These are phyloP conservation scores for Dicycla oo DNA, from an alignment of 2,888 invertebrate species.

Conservation along the genomic window DNA sequence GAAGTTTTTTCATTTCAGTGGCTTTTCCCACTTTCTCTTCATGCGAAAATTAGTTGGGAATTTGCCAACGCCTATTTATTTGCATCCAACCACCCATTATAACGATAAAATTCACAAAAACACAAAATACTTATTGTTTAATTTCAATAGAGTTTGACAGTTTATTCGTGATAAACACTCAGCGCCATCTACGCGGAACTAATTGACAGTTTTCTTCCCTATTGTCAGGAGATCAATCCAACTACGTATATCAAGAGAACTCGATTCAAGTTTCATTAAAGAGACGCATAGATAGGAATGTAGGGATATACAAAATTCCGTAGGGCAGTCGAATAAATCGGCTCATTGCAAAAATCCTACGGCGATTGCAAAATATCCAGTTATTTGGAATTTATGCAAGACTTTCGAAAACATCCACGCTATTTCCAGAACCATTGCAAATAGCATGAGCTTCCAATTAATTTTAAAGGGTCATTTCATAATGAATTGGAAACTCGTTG, in stretches of 20 bases:
- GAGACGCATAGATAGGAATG: neutral
- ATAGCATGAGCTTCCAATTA: neutral
- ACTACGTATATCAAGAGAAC: neutral
- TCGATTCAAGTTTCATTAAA: neutral
- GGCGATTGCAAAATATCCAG: neutral
- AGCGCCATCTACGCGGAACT: too few species aligned
- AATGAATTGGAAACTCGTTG: neutral
- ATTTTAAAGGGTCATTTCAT: neutral
- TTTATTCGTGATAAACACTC: too few species aligned
- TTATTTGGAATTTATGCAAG: neutral
- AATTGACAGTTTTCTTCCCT: too few species aligned
- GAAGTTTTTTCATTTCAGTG: too few species aligned
- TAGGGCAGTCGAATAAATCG: neutral
- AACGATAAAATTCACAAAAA: too few species aligned
- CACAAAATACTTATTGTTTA: too few species aligned
- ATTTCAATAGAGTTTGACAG: too few species aligned
- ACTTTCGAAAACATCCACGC: neutral
- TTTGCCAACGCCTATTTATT: too few species aligned
- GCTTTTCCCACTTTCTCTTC: too few species aligned
- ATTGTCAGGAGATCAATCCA: neutral
- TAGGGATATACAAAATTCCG: neutral
- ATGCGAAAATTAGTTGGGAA: too few species aligned
- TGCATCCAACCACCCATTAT: too few species aligned
- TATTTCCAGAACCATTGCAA: neutral
- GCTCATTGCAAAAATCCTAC: neutral